These are phyloP conservation scores for Exaiptasia diaphana DNA, from an alignment of 64 coral and sea anemone species.

Conservation along the genomic window DNA sequence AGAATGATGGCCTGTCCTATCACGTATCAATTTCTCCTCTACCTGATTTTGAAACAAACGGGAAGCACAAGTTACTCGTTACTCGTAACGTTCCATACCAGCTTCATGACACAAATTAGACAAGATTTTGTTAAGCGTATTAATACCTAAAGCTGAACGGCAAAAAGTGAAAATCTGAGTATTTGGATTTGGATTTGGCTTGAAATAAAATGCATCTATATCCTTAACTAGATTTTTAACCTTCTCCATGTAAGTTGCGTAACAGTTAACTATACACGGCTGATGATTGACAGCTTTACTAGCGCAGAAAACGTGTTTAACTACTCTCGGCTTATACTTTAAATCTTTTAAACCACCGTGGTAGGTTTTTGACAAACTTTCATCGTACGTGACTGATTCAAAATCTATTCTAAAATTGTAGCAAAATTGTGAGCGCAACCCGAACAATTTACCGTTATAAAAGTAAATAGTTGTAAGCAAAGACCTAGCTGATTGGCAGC, in stretches of 20 bases:
- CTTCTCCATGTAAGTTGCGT: conserved; percentile 6
- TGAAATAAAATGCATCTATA: conserved; percentile 44
- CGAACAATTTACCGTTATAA: conserved; percentile 36
- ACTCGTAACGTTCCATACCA: neutral
- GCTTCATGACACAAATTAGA: neutral
- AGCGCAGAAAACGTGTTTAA: conserved; percentile 16
- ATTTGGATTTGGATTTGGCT: conserved; percentile 1
- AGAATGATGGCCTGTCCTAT: neutral
- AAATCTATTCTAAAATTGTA: neutral
- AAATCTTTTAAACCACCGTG: conserved; percentile 50
- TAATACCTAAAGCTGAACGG: neutral
- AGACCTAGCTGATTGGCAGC: conserved; percentile 8
- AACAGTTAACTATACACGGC: conserved; percentile 40
- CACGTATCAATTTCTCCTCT: conserved; percentile 7
- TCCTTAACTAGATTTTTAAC: conserved; percentile 3
- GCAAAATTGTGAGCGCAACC: neutral
- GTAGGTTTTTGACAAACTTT: conserved; percentile 32
- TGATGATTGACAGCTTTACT: neutral
- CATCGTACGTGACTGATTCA: neutral
- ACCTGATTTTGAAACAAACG: conserved; percentile 9
- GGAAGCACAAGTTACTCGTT: conserved; percentile 6
- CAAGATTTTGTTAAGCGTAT: neutral
- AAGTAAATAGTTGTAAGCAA: conserved; percentile 20
- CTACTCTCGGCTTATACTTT: neutral
- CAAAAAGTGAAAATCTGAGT: neutral